phyloP scores from a whole-genome alignment of 2,888 invertebrate species.

The Dasysyrphus tricinctus region DNA sequence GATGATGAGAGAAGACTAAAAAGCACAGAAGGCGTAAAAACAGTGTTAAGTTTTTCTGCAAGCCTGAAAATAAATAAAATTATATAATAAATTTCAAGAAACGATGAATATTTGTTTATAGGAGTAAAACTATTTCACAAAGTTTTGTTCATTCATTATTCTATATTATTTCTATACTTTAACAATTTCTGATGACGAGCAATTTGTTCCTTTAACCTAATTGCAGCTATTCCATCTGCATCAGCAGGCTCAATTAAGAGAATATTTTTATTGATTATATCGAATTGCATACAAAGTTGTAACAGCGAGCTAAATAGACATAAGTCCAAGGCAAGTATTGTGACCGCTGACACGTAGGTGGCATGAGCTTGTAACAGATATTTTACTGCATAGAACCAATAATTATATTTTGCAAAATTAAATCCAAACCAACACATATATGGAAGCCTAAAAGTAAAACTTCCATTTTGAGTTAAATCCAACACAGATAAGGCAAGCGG shows the following conservation, averaged over 20 bases:
- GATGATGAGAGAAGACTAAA: conserved; percentile 75
- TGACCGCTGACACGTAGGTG: not conserved
- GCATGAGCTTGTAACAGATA: conserved; percentile 24
- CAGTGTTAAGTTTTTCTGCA: conserved; percentile 64
- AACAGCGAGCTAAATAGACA: conserved; percentile 61
- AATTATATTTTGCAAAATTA: not conserved
- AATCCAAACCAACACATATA: conserved; percentile 45
- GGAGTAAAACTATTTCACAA: too few species aligned
- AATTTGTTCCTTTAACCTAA: conserved; percentile 14
- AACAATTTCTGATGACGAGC: conserved; percentile 22
- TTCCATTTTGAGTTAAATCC: not conserved
- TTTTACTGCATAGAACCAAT: not conserved
- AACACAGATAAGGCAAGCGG: conserved; percentile 8
- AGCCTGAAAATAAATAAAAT: conserved; percentile 44
- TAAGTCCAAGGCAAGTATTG: conserved; percentile 64
- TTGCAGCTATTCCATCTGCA: not conserved
- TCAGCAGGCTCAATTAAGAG: conserved; percentile 34
- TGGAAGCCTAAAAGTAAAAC: conserved; percentile 6
- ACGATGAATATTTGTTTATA: too few species aligned
- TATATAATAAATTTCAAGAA: not conserved
- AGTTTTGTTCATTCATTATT: too few species aligned
- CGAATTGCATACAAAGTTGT: conserved; percentile 73
- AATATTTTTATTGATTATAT: conserved; percentile 57
- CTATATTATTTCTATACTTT: not conserved
- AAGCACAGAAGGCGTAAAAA: conserved; percentile 72